phyloP scores from a whole-genome alignment of 2,113 vertebrate genomes.

The Origma solitaria region DNA sequence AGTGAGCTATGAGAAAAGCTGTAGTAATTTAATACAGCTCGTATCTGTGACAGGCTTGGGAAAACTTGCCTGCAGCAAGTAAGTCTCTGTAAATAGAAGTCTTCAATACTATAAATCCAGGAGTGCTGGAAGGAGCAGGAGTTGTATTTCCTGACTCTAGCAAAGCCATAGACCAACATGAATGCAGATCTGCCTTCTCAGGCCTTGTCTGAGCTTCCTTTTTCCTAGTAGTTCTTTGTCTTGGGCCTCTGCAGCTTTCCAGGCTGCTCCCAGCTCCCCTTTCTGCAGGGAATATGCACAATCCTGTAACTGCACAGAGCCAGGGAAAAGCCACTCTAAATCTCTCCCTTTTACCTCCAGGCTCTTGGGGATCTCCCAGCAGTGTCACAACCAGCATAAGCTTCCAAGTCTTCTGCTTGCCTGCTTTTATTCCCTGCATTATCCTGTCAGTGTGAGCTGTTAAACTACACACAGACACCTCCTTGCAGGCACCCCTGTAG shows the following conservation, averaged over 20 bases:
- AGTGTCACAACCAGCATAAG: not conserved
- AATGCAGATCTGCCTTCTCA: not conserved
- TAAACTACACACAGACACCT: not conserved
- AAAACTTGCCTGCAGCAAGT: not conserved
- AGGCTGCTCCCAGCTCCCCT: not conserved
- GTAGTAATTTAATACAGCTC: slow-evolving; percentile 19
- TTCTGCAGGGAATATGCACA: not conserved
- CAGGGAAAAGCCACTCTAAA: not conserved
- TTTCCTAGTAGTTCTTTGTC: not conserved
- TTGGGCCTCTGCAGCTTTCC: not conserved
- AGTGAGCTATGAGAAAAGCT: not conserved
- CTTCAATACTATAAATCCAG: not conserved
- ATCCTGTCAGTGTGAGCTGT: not conserved
- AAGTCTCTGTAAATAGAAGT: not conserved
- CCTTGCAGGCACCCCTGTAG: not conserved
- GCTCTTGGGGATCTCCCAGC: not conserved
- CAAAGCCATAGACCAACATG: not conserved
- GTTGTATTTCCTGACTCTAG: not conserved
- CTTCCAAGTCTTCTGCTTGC: not conserved
- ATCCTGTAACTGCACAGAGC: not conserved
- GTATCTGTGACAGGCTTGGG: not conserved
- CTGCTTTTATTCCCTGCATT: not conserved
- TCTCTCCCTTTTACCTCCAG: not conserved
- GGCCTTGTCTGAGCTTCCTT: not conserved
- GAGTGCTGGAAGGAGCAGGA: not conserved